Evolutionary conservation across 2,113 vertebrate genomes (phyloP), one percentile per base, ranked within the genome.

Genomic region (Anser cygnoides): DNA sequence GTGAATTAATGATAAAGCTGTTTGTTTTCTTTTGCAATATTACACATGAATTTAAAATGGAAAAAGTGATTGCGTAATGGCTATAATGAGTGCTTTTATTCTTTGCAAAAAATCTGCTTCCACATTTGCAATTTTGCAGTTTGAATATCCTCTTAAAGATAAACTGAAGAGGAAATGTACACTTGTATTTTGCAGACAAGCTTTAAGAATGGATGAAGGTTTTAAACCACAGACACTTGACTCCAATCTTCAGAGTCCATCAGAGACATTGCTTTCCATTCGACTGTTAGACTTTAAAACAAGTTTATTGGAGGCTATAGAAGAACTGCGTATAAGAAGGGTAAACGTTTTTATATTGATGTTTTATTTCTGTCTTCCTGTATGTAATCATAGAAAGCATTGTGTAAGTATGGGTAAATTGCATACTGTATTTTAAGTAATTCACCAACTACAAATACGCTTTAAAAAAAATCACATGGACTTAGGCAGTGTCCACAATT

Each of bases 261-360:
- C 98, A 67, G 97, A 98, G 67, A 97, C 98, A 39, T 93, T 98
- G 41, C 93, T 99, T 96, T 98, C 98, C 75, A 97, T 99, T 39
- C 98, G 98, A 57, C 72, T 99, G 67, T 74, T 99, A 90, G 98
- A 99, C 94, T 99, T 99, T 86, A 99, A 98, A 98, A 98, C 98
- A 29, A 97, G 89, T 88, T 98, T 99, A 2, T 86, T 99, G 35
- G 99, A 99, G 88, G 97, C 97, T 54, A 82, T 99, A 23, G 98
- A 99, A 97, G 99, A 99, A 87, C 97, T 99, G 84, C 98, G 98
- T 49, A 98, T 99, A 84, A 98, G 98, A 94, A 98, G 99, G 98
- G 99, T 99, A 98, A 89, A 95, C 35, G 19, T 74, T 9, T 80
- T 95, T 79, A 57, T 78, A 5, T 57, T 62, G 41, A 70, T 85